phyloP scores from a whole-genome alignment of 2,797 vertebrate species.

The Myotis daubentonii region DNA sequence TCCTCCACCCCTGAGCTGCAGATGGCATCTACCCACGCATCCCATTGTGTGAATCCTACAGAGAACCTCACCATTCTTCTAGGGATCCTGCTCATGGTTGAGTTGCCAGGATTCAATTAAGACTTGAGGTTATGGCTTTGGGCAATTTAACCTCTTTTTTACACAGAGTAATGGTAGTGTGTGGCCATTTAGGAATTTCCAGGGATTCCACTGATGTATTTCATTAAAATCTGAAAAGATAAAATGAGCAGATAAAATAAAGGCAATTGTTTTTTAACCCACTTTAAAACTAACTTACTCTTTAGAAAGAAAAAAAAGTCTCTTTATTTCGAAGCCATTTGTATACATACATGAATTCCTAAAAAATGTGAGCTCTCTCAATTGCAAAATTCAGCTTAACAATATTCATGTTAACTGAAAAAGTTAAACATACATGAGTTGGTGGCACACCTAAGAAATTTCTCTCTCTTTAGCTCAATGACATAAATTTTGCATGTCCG shows the following conservation, averaged over 20 bases:
- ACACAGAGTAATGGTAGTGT: conserved; percentile 51
- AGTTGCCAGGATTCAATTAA: conserved; percentile 84
- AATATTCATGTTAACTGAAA: not conserved
- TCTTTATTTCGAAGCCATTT: not conserved
- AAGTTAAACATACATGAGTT: conserved; percentile 21
- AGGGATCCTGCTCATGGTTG: conserved; percentile 78
- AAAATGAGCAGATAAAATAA: conserved; percentile 63
- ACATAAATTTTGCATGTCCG: conserved; percentile 49
- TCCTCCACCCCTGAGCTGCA: conserved; percentile 88
- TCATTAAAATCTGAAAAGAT: conserved; percentile 64
- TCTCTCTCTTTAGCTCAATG: conserved; percentile 1
- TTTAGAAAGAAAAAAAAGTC: not conserved
- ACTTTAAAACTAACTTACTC: not conserved
- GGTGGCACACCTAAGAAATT: conserved; percentile 21
- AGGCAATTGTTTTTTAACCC: not conserved
- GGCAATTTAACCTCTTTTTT: conserved; percentile 83
- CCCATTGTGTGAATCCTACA: conserved; percentile 90
- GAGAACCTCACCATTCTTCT: conserved; percentile 85
- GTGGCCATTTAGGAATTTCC: conserved; percentile 73
- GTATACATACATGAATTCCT: not conserved
- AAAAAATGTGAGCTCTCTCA: conserved; percentile 30
- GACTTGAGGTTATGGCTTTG: conserved; percentile 80
- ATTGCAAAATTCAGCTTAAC: conserved; percentile 29
- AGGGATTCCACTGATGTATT: conserved; percentile 51
- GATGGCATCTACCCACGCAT: conserved; percentile 98